Evolutionary conservation across 2,797 vertebrate species (phyloP), one percentile per base, ranked within the genome.

Genomic region (Enteromius paludinosus): DNA sequence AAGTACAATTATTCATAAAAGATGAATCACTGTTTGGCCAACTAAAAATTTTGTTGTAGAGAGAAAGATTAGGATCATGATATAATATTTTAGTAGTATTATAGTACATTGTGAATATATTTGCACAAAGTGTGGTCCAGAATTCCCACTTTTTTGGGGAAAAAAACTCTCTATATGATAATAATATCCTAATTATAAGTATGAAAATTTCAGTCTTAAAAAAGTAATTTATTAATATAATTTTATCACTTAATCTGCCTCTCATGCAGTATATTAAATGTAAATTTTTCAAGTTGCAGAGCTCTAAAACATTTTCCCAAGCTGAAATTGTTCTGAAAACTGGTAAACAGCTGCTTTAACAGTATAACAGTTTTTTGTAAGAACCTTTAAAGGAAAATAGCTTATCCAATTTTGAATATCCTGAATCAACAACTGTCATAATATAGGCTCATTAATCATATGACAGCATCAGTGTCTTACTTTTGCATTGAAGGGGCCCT

Each of bases 401-500:
- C 11, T 38, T 56, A 54, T 43, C 30, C 59, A 41, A 43, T 65
- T 74, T 81, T 52, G 5, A 73, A 18, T 17, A 65, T 33, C 43
- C 41, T 81, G 9, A 28, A 71, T 41, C 33, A 38, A 74, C 45
- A 43, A 20, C 52, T 45, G 54, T 38, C 70, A 23, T 35, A 45
- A 64, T 62, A 49, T 25, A 15, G 9, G 8, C 30, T 62, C 56
- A 81, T 62, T 72, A 52, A 56, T 54, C 61, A 82, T 66, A 38
- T 0, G 10, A 68, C 62, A 66, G 65, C 61, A 75, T 66, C 59
- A 66, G 17, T 52, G 71, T 66, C 9, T 81, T 49, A 62, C 69
- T 81, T n/a, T n/a, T 49, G 54, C 52, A 35, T n/a, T 65, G 9
- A 54, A 45, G 18, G 45, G 83, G 10, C 30, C 65, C 59, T 85